Base-by-base conservation (phyloP, 2,888 invertebrate species). In the Chrysolina haemoptera region DNA sequence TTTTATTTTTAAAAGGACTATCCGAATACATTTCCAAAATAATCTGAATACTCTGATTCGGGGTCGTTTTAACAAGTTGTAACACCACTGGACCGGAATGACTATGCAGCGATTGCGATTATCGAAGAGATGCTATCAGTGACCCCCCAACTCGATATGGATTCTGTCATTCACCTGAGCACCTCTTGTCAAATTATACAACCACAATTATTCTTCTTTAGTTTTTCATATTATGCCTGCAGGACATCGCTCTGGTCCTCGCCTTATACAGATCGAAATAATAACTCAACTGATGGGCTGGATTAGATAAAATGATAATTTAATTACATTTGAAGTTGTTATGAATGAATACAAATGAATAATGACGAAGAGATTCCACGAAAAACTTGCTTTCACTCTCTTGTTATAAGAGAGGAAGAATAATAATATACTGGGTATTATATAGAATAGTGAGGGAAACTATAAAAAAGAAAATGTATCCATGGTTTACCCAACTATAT, bases 111-210 rank as follows among this genome's bases (percentile, higher is more conserved):
- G 82, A 82, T 82, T 80, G 83, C 82, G 83, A 83, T 83, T 82
- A 83, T 81, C 80, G 81, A 79, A 76, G 74, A 78, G 85, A 85
- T 85, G 80, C 80, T 85, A 85, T 86, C 86, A 75, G 75, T 83
- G 87, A 84, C 86, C 88, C 87, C 87, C 88, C 87, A 87, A 84
- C 84, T 86, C 82, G 87, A 82, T 79, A 80, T 82, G 82, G 83
- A 83, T 83, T 83, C 85, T 86, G 86, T 86, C 86, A 86, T 85
- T 85, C 85, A 85, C 83, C 84, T 85, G 86, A 83, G 85, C 85
- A 85, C 86, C 85, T 85, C 86, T 84, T 85, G 86, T 86, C 86
- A 86, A 86, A 85, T 85, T 84, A 84, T 84, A 82, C 82, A 83
- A 82, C 81, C 80, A 83, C 84, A 83, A 85, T 84, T 84, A 84